Evolutionary conservation across 2,797 vertebrate species (phyloP), one percentile per base, ranked within the genome.

Genomic region (Anisognathus igniventris): DNA sequence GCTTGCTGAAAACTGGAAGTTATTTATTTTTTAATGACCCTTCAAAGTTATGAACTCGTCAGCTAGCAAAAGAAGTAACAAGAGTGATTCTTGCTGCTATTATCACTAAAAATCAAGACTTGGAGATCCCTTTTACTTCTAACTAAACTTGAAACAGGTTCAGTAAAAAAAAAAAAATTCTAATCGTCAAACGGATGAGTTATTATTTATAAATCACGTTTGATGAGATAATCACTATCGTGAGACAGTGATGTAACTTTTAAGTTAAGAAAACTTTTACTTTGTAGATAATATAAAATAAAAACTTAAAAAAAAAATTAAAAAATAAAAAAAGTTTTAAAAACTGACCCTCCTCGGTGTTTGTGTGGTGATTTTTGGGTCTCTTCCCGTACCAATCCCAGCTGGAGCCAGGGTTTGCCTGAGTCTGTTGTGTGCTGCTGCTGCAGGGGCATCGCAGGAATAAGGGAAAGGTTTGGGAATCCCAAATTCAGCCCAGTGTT

Each of bases 241-340:
- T 98, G 98, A 96, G 98, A 98, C 98, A 98, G 98, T 98, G 98
- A 98, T 98, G 98, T 99, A 99, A 99, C 99, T 99, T 99, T 99
- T 99, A 99, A 99, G 99, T 99, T 99, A 99, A 99, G 98, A 98
- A 98, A 98, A 99, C 98, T 99, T 99, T 99, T 99, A 99, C 99
- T 99, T 99, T 99, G 99, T 99, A 99, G 99, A 99, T 99, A 99
- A 99, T 99, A 99, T 99, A 99, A 98, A 99, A 99, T 99, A 99
- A 99, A 99, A 99, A 99, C 97, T 94, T 98, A 94, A 97, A 98
- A 99, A 99, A 99, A 99, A 99, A 96, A 97, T 97, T 98, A 98
- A 99, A 99, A 99, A 98, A 99, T 98, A 99, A 99, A 99, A 99
- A 99, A 99, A 99, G 98, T 99, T 99, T 99, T 99, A 99, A 99